These are phyloP conservation scores for Ephestia elutella DNA, from an alignment of 1,140 invertebrate species.

Conservation along the genomic window DNA sequence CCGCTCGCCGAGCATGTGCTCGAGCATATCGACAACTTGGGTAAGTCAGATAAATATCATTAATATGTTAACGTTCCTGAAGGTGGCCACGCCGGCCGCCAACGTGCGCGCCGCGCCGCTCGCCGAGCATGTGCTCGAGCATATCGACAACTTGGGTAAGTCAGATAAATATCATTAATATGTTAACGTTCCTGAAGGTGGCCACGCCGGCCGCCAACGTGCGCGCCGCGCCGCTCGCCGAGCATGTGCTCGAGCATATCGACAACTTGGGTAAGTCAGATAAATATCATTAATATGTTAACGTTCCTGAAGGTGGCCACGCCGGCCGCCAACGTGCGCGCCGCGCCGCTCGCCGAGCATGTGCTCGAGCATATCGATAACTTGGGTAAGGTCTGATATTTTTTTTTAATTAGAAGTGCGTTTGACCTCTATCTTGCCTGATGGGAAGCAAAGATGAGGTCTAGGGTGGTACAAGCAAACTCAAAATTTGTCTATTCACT, in stretches of 20 bases:
- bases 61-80: no score
- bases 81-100: conserved; percentile 88
- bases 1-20: conserved; percentile 45
- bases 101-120: conserved; percentile 54
- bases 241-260: conserved; percentile 56
- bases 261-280: conserved; percentile 56
- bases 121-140: conserved; percentile 46
- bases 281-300: no score
- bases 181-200: conserved; percentile 97
- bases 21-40: conserved; percentile 66
- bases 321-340: conserved; percentile 78
- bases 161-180: no score
- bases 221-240: conserved; percentile 47
- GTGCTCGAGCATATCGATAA: conserved; percentile 64
- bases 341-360: conserved; percentile 43
- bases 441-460: no score
- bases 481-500: no score
- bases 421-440: no score
- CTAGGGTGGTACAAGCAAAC: no score
- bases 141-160: conserved; percentile 66
- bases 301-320: conserved; percentile 94
- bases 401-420: no score
- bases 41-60: conserved; percentile 32
- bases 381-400: conserved; percentile 43
- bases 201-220: conserved; percentile 81